Conservation (phyloP, 1,140 invertebrate species). For the Calliopsis andreniformis region DNA sequence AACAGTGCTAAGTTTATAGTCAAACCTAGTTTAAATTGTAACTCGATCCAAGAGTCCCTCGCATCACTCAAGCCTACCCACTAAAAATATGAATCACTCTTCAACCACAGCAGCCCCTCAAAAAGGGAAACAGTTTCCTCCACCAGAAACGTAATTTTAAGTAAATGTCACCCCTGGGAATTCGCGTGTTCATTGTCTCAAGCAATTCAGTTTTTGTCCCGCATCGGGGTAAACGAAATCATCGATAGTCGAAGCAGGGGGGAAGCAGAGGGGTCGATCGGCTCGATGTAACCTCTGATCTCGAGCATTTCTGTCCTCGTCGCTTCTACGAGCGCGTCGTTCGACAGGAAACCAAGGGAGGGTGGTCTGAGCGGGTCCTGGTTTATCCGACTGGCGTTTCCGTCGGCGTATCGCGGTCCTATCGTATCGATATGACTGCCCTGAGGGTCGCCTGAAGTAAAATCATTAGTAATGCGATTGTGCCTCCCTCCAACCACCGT, state of each 20-base stretch:
- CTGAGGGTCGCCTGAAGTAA: slow-evolving; percentile 71
- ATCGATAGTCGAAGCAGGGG: slow-evolving; percentile 69
- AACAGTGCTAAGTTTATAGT: too few species aligned
- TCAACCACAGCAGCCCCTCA: too few species aligned
- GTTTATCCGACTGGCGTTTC: slow-evolving; percentile 73
- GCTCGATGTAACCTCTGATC: slow-evolving; percentile 72
- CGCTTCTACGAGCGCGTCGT: background rate
- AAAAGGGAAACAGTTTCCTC: background rate
- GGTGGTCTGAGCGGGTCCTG: slow-evolving; percentile 44
- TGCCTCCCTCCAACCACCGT: slow-evolving; percentile 47
- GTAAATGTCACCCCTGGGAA: slow-evolving; percentile 34
- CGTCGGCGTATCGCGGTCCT: slow-evolving; percentile 68
- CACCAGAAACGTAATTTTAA: slow-evolving; percentile 29
- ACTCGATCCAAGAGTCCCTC: too few species aligned
- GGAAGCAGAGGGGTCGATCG: slow-evolving; percentile 66
- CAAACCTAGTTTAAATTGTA: too few species aligned
- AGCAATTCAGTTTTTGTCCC: slow-evolving; percentile 48
- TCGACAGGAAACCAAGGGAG: slow-evolving; percentile 37
- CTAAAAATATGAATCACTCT: too few species aligned
- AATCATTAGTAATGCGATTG: slow-evolving; percentile 79
- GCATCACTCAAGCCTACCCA: too few species aligned
- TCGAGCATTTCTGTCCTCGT: slow-evolving; percentile 11
- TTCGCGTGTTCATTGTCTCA: slow-evolving; percentile 25
- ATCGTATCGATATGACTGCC: slow-evolving; percentile 76
- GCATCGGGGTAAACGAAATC: slow-evolving; percentile 73